Base-by-base conservation (phyloP, 1,140 invertebrate genomes). In the Bombus pascuorum region DNA sequence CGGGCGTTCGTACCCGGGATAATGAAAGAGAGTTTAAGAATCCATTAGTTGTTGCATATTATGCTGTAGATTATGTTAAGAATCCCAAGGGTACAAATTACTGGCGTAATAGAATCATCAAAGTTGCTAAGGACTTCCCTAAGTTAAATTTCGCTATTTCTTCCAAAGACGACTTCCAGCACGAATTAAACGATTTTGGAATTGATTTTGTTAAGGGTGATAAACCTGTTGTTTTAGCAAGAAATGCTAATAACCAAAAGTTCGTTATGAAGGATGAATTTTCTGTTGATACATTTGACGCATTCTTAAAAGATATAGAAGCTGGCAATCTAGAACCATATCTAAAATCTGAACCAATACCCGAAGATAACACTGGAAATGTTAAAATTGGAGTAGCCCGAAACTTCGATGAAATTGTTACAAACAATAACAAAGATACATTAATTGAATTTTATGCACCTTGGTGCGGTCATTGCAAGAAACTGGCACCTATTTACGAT, bases 381-480 rank as follows among this genome's bases (percentile, higher is more conserved):
- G 98, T 99, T 0, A 99, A 98, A 93, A 97, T 99, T 83, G 98
- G 98, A 39, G 99, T 99, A 28, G 99, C 97, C 34, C 99, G 98
- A 95, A 99, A 99, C 95, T 99, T 99, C 95, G 97, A 99, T 93
- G 98, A 99, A 81, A 96, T 99, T 73, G 98, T 99, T 0, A 97
- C 96, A 13, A 97, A 99, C 93, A 98, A 98, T 90, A 97, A 96
- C 44, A 98, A 99, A 93, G 99, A 99, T 95, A 98, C 98, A 9
- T 95, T 99, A 10, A 97, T 99, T 88, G 99, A 99, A 95, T 99
- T 99, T 95, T 99, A 99, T 95, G 99, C 99, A 57, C 99, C 99
- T 1, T 99, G 99, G 99, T 99, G 99, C 95, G 99, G 99, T 88
- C 99, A 99, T 93, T 99, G 99, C 96, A 99, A 99, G 95, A 98